Percentiles rank a stretch among this genome's conserved stretches.
Evolutionary conservation across 2,797 vertebrate species (phyloP).

Genomic region (Antennarius maculatus): DNA sequence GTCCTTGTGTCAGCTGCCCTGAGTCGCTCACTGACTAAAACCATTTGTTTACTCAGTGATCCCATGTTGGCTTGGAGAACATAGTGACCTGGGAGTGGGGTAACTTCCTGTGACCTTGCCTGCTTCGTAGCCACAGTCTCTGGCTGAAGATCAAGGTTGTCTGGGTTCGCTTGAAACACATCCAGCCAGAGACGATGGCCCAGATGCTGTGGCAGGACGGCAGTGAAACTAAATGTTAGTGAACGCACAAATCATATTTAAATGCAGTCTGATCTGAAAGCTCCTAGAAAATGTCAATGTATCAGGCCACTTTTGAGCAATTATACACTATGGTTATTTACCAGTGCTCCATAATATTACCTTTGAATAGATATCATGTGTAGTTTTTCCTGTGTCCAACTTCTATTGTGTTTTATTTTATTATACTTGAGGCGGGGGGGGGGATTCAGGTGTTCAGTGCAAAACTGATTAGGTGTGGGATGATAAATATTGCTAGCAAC

Average conservation of each 20-base stretch:
- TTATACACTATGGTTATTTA: conserved; percentile 19
- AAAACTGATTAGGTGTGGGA: conserved; percentile 38
- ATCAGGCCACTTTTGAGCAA: conserved; percentile 22
- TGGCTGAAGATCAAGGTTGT: conserved; percentile 69
- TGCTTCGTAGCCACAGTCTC: conserved; percentile 48
- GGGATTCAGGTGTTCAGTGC: conserved; percentile 27
- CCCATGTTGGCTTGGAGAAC: conserved; percentile 63
- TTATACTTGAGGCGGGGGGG: conserved; percentile 9
- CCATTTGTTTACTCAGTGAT: conserved; percentile 67
- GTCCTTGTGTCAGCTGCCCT: conserved; percentile 40
- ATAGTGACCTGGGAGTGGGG: conserved; percentile 67
- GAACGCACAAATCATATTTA: conserved; percentile 16
- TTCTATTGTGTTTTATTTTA: conserved; percentile 31
- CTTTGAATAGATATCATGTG: conserved; percentile 12
- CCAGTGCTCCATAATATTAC: not conserved
- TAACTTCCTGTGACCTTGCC: conserved; percentile 57
- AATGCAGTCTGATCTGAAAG: not conserved
- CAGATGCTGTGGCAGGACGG: conserved; percentile 29
- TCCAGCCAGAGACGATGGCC: conserved; percentile 3
- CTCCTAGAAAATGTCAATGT: conserved; percentile 7
- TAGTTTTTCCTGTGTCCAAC: conserved; percentile 19
- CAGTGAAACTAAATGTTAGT: conserved; percentile 20
- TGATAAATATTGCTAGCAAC: conserved; percentile 48
- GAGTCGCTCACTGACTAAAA: conserved; percentile 49
- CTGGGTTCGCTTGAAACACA: conserved; percentile 48